These are phyloP conservation scores for Labeo calbasu DNA, from an alignment of 2,797 vertebrate species.

Conservation along the genomic window DNA sequence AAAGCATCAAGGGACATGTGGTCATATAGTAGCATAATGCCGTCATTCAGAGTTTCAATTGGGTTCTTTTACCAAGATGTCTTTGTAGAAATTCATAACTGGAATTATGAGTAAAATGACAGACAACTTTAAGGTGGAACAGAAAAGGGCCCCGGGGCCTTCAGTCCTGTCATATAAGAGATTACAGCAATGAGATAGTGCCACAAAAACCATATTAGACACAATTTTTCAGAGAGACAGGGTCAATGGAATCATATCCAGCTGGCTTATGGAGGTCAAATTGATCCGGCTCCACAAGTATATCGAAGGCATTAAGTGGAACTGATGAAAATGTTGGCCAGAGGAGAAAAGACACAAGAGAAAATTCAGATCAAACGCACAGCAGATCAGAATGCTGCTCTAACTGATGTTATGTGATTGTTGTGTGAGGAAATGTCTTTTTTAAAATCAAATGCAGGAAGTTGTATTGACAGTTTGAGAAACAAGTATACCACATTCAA, in stretches of 20 bases:
- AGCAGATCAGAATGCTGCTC: neutral
- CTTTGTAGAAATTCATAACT: neutral
- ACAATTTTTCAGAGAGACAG: conserved; percentile 33
- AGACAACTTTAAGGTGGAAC: neutral
- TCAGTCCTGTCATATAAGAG: conserved; percentile 27
- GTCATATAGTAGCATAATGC: neutral
- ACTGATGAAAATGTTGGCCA: conserved; percentile 36
- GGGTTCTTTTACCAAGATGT: neutral
- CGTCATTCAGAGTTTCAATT: neutral
- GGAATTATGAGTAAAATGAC: conserved; percentile 33
- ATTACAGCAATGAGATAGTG: conserved; percentile 36
- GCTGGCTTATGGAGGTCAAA: conserved; percentile 37
- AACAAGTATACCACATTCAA: neutral
- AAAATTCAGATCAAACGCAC: conserved; percentile 7
- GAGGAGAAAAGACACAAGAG: conserved; percentile 19
- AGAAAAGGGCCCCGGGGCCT: conserved; percentile 1
- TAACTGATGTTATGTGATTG: neutral
- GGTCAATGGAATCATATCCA: conserved; percentile 47
- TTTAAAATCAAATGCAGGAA: neutral
- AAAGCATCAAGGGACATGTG: neutral
- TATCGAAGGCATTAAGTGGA: conserved; percentile 41
- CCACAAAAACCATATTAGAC: conserved; percentile 36
- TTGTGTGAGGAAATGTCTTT: neutral
- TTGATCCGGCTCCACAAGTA: conserved; percentile 25
- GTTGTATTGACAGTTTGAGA: neutral